Evolutionary conservation across 2,888 invertebrate genomes (phyloP).

Genomic region (Schizaphis graminum): DNA sequence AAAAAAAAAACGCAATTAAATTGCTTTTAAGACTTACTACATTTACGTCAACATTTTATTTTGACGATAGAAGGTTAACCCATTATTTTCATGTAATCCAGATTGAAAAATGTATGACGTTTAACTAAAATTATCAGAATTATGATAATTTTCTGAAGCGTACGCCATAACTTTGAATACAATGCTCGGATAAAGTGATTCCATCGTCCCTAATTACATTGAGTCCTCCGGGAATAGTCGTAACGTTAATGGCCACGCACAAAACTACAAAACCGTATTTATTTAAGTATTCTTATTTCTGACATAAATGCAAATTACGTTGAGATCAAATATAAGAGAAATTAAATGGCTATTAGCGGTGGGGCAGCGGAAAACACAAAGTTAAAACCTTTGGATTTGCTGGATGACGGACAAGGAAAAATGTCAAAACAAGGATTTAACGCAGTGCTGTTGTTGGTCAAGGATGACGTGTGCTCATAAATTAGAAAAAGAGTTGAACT

Average conservation of each 20-base stretch:
- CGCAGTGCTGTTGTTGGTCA: not conserved
- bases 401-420: not conserved
- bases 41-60: not conserved
- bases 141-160: not conserved
- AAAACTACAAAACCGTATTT: conserved; percentile 34
- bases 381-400: conserved; percentile 45
- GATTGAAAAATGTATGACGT: conserved; percentile 23
- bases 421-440: conserved; percentile 56
- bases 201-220: conserved; percentile 33
- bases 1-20: not conserved
- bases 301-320: conserved; percentile 23
- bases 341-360: conserved; percentile 46
- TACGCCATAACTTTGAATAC: not conserved
- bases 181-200: conserved; percentile 33
- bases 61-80: not conserved
- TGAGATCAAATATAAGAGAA: conserved; percentile 21
- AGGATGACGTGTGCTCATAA: conserved; percentile 43
- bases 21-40: not conserved
- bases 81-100: not conserved
- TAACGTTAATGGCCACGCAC: conserved; percentile 31
- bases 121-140: not conserved
- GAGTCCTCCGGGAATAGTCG: conserved; percentile 13
- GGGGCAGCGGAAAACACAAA: not conserved
- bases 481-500: conserved; percentile 52
- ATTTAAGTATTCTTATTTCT: conserved; percentile 31